Percentiles rank a stretch among this genome's conserved stretches.
Evolutionary conservation across 2,797 vertebrate species (phyloP).

Genomic region (Melanotaenia boesemani): DNA sequence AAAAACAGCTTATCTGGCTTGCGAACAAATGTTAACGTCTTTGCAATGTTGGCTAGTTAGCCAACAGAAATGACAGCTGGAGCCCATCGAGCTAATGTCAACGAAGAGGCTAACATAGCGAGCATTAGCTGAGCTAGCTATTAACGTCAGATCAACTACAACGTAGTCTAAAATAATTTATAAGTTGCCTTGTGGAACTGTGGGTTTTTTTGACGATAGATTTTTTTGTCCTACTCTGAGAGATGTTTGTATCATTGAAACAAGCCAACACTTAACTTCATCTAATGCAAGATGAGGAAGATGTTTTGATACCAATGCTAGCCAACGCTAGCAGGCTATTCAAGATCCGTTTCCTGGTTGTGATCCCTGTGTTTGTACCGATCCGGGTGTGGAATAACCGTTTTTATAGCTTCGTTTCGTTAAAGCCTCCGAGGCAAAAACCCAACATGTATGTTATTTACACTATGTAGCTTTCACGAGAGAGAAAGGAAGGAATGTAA

Average conservation of each 20-base stretch:
- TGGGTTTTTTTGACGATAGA: not conserved
- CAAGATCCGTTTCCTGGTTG: slow-evolving; percentile 75
- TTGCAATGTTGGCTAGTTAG: slow-evolving; percentile 53
- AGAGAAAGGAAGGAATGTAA: not conserved
- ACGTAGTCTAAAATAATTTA: slow-evolving; percentile 33
- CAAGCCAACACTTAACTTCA: not conserved
- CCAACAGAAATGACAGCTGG: slow-evolving; percentile 20
- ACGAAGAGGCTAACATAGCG: slow-evolving; percentile 54
- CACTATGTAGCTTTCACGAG: not conserved
- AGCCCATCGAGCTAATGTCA: slow-evolving; percentile 71
- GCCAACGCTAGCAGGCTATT: slow-evolving; percentile 62
- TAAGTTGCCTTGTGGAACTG: not conserved
- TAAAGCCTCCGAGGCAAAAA: not conserved
- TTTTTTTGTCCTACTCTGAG: not conserved
- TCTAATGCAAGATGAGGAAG: slow-evolving; percentile 27
- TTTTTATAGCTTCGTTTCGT: not conserved
- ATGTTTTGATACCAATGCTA: slow-evolving; percentile 62
- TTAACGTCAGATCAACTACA: slow-evolving; percentile 29
- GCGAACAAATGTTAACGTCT: slow-evolving; percentile 21
- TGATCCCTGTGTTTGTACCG: slow-evolving; percentile 19
- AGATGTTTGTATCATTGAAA: not conserved
- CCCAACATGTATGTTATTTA: not conserved
- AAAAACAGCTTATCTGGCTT: not conserved
- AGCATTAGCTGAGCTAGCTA: slow-evolving; percentile 55
- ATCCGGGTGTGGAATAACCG: not conserved